Conservation (phyloP, 1,140 invertebrate genomes). For the Orius insidiosus region DNA sequence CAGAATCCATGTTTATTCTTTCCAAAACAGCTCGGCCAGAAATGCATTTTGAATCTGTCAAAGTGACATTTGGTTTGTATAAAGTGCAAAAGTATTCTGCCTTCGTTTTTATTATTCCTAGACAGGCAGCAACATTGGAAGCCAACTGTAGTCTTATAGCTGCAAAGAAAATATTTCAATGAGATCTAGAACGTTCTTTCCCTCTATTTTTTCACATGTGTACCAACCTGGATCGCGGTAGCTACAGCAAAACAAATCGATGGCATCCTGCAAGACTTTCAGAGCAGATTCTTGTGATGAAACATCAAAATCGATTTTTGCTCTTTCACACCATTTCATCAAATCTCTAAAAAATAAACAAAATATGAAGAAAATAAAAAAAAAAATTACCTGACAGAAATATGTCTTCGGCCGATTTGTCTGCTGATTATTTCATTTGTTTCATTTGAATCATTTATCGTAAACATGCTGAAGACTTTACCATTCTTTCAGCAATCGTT, state of each 20-base stretch:
- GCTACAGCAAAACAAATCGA: constrained; percentile 78
- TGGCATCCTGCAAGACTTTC: constrained; percentile 72
- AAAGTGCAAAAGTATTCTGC: constrained; percentile 61
- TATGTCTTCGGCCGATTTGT: constrained; percentile 36
- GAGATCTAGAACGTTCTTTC: background rate
- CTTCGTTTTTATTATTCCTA: constrained; percentile 68
- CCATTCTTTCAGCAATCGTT: constrained; percentile 57
- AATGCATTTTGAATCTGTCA: constrained; percentile 26
- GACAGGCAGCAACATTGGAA: constrained; percentile 53
- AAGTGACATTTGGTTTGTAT: constrained; percentile 57
- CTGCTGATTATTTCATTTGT: constrained; percentile 24
- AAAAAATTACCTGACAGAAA: constrained; percentile 35
- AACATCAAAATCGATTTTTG: constrained; percentile 53
- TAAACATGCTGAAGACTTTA: constrained; percentile 74
- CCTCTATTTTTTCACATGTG: background rate
- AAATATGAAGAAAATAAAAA: background rate
- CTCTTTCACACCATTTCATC: constrained; percentile 78
- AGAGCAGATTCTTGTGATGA: constrained; percentile 52
- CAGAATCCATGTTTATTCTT: background rate
- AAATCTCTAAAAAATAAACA: constrained; percentile 46
- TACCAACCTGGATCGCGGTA: constrained; percentile 34
- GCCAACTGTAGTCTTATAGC: constrained; percentile 45
- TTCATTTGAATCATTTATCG: constrained; percentile 41
- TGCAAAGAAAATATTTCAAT: constrained; percentile 18
- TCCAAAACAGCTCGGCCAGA: constrained; percentile 37